Percentiles rank a stretch among this genome's conserved stretches.
These are phyloP conservation scores for Papilio protenor DNA, from an alignment of 2,888 invertebrate genomes.

Conservation along the genomic window DNA sequence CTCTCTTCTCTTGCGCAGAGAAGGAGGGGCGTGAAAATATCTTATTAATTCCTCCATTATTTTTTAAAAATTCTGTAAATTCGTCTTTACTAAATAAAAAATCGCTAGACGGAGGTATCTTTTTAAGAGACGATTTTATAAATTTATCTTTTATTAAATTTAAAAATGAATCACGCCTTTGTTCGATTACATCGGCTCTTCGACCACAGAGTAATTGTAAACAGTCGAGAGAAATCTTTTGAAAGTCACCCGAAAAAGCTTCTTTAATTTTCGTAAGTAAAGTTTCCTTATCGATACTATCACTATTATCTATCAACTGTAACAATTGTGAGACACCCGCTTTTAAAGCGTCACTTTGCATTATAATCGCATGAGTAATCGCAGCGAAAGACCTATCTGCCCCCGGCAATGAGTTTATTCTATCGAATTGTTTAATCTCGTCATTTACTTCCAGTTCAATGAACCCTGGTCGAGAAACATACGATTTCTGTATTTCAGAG, in stretches of 20 bases:
- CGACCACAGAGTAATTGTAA: conserved; percentile 11
- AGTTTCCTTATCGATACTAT: conserved; percentile 1
- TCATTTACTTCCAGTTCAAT: conserved; percentile 8
- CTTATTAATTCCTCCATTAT: neutral
- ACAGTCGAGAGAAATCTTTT: conserved; percentile 4
- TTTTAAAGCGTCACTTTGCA: conserved; percentile 23
- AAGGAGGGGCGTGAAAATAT: conserved; percentile 2
- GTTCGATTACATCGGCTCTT: conserved; percentile 11
- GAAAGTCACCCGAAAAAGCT: neutral
- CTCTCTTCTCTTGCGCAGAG: conserved; percentile 7
- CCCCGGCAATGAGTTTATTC: neutral
- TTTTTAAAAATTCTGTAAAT: neutral
- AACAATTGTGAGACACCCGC: conserved; percentile 1
- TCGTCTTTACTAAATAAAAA: neutral
- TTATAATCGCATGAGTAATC: conserved; percentile 2
- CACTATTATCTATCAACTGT: neutral
- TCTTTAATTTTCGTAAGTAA: conserved; percentile 9
- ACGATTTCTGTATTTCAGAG: conserved; percentile 2
- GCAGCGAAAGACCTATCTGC: neutral
- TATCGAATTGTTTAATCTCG: neutral
- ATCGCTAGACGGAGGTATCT: conserved; percentile 10
- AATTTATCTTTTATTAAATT: conserved; percentile 14
- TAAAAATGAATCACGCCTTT: neutral
- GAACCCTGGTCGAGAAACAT: neutral
- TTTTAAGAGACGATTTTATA: conserved; percentile 2